Base-by-base conservation (phyloP, 2,888 invertebrate genomes). In the Agelastica alni region DNA sequence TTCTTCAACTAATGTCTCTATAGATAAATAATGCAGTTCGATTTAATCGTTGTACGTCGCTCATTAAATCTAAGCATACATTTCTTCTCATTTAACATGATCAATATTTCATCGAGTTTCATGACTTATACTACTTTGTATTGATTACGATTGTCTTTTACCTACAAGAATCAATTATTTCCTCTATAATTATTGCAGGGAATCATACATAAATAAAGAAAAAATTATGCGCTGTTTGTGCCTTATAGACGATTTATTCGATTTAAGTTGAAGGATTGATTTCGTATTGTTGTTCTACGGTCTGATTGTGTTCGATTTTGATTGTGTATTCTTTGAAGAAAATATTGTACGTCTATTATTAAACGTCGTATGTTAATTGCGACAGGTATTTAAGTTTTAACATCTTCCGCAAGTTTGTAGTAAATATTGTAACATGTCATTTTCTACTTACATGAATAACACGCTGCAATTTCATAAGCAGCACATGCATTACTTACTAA, bases 61-160 rank as follows among this genome's bases (percentile, higher is more conserved):
- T 63, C 66, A 67, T 69, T 69, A 68, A 69, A 69, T 68, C 68
- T 66, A 69, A 63, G 63, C 67, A 56, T 56, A 56, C 49, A 56
- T 49, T 53, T 52, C 49, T 57, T 56, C 51, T 51, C 56, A 46
- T 56, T 56, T 56, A 56, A 46, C 57, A 58, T 53, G 49, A 39
- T 53, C 49, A 51, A 53, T 57, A 59, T 59, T 59, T 61, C 53
- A 58, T 59, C 46, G 53, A 61, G 51, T 53, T 58, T 42, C 53
- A 60, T 54, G 54, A 48, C 51, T 56, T 48, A 36, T 54, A 53
- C 52, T 59, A 49, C 54, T 58, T 46, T 39, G 45, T 59, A 61
- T 61, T 37, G 61, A 58, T 59, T 61, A 52, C 47, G 44, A 39
- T 42, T 49, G 51, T 46, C 56, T 51, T 47, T 26, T 51, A 31